Evolutionary conservation across 2,888 invertebrate species (phyloP).

Genomic region (Pollenia amentaria): DNA sequence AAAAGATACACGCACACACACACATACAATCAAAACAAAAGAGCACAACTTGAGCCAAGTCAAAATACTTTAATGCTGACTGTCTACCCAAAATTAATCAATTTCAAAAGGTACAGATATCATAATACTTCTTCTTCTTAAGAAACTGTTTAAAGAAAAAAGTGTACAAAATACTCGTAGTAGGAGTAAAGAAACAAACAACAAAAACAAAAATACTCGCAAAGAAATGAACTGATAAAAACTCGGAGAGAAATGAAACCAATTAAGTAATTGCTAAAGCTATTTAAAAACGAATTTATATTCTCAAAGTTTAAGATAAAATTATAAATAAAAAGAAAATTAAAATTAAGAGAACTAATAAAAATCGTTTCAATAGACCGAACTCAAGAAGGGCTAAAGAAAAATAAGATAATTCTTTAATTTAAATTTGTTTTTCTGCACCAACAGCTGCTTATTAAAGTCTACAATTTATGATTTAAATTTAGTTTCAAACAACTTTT

Average conservation of each 20-base stretch:
- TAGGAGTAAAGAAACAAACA: slow-evolving; percentile 42
- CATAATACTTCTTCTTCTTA: slow-evolving; percentile 38
- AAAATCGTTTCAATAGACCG: slow-evolving; percentile 29
- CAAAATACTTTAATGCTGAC: slow-evolving; percentile 51
- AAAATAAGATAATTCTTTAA: slow-evolving; percentile 7
- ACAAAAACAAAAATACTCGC: slow-evolving; percentile 8
- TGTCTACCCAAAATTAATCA: slow-evolving; percentile 77
- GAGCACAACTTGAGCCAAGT: slow-evolving; percentile 36
- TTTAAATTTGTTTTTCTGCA: background rate
- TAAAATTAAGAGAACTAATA: slow-evolving; percentile 18
- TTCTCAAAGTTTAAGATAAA: slow-evolving; percentile 53
- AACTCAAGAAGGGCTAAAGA: slow-evolving; percentile 5
- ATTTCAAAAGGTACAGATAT: slow-evolving; percentile 71
- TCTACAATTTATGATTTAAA: slow-evolving; percentile 35
- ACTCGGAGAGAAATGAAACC: slow-evolving; percentile 74
- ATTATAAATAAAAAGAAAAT: slow-evolving; percentile 32
- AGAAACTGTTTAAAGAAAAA: slow-evolving; percentile 37
- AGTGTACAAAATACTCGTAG: background rate
- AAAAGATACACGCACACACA: background rate
- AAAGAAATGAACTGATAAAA: slow-evolving; percentile 44
- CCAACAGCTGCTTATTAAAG: slow-evolving; percentile 46
- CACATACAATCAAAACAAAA: slow-evolving; percentile 25
- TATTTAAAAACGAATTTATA: slow-evolving; percentile 59
- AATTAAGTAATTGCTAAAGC: slow-evolving; percentile 81
- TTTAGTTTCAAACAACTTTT: slow-evolving; percentile 31